A percentile compares a stretch with the other conserved stretches of the same genome.
phyloP scores from a whole-genome alignment of 2,113 vertebrate species.

The Sinocyclocheilus maitianheensis region DNA sequence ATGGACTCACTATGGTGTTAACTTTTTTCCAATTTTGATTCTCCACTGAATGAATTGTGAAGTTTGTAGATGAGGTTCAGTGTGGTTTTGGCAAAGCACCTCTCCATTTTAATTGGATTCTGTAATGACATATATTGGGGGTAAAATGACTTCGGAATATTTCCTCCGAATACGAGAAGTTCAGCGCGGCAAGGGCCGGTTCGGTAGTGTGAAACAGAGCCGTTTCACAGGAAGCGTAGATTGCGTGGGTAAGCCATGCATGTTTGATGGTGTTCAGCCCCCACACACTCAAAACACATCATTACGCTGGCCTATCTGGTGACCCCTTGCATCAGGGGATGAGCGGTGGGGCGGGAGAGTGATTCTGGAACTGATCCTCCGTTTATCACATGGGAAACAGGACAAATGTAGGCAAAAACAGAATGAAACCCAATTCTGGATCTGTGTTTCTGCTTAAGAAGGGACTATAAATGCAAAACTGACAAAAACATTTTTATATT shows the following conservation, averaged over 20 bases:
- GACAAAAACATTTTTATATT: background rate
- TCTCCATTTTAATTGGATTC: constrained; percentile 31
- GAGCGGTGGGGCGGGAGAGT: background rate
- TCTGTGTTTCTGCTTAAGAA: constrained; percentile 8
- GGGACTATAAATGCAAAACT: background rate
- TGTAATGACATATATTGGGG: background rate
- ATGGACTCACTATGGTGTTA: background rate
- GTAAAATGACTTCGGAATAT: constrained; percentile 5
- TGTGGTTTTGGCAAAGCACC: constrained; percentile 6
- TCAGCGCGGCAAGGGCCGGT: background rate
- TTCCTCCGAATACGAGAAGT: background rate
- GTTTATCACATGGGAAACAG: constrained; percentile 7
- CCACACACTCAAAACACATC: constrained; percentile 32
- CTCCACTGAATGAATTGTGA: constrained; percentile 19
- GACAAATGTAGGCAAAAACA: background rate
- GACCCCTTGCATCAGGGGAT: constrained; percentile 1
- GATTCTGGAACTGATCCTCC: background rate
- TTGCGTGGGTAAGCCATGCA: constrained; percentile 32
- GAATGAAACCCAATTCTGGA: background rate
- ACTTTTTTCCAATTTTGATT: constrained; percentile 1
- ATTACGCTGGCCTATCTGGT: background rate
- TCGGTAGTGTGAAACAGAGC: constrained; percentile 8
- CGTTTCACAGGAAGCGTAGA: background rate
- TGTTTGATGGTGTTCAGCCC: constrained; percentile 9
- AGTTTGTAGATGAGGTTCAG: background rate